Percentiles rank a stretch among this genome's conserved stretches.
Evolutionary conservation across 2,888 invertebrate genomes (phyloP).

Genomic region (Caenorhabditis sp.): DNA sequence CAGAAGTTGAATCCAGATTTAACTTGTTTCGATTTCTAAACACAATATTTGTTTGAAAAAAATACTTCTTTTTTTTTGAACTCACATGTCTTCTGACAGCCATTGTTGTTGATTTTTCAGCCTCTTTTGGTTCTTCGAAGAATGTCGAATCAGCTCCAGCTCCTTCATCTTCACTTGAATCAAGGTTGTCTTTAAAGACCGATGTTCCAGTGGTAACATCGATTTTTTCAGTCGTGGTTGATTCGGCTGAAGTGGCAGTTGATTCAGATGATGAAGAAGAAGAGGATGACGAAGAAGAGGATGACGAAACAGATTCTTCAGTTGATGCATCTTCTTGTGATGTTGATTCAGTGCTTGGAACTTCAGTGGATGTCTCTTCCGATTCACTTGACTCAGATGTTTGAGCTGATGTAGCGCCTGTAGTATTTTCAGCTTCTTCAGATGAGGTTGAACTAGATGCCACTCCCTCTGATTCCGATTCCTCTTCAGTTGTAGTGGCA

Average conservation of each 20-base stretch:
- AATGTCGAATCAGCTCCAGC: slow-evolving; percentile 36
- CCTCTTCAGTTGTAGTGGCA: neutral
- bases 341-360: neutral
- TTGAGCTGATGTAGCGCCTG: slow-evolving; percentile 23
- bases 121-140: slow-evolving; percentile 27
- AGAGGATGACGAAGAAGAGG: neutral
- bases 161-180: slow-evolving; percentile 17
- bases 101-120: slow-evolving; percentile 25
- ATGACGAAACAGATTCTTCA: neutral
- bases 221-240: neutral
- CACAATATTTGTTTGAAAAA: neutral
- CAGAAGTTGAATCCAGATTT: slow-evolving; percentile 21
- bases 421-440: slow-evolving; percentile 15
- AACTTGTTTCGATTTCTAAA: slow-evolving; percentile 23
- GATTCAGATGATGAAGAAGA: neutral
- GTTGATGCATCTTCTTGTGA: neutral
- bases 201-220: neutral
- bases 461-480: slow-evolving; percentile 3
- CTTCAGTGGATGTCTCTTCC: neutral
- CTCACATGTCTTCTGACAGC: slow-evolving; percentile 32
- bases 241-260: neutral
- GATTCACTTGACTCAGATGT: neutral
- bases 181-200: neutral
- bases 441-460: slow-evolving; percentile 19
- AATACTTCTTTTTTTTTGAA: neutral